These are phyloP conservation scores for Neosilurus hyrtlii DNA, from an alignment of 2,797 vertebrate genomes.

Conservation along the genomic window DNA sequence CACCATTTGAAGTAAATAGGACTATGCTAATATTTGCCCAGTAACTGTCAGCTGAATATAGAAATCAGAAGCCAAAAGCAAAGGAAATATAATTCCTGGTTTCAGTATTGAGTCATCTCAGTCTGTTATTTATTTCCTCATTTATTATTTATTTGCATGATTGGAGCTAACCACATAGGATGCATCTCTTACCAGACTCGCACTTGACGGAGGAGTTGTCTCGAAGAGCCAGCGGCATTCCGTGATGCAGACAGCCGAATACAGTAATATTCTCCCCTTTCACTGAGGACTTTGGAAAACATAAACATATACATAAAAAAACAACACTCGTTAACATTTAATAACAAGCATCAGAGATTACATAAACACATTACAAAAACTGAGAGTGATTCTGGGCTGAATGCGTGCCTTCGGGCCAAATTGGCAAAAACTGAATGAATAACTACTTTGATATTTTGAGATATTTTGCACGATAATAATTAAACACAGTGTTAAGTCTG, in stretches of 20 bases:
- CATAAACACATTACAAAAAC: neutral
- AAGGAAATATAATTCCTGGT: neutral
- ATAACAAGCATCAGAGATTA: neutral
- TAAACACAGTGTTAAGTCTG: neutral
- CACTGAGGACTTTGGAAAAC: conserved; percentile 76
- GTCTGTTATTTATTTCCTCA: conserved; percentile 16
- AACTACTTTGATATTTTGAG: neutral
- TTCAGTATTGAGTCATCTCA: conserved; percentile 2
- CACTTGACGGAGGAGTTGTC: conserved; percentile 85
- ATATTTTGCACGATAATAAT: conserved; percentile 23
- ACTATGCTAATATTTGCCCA: neutral
- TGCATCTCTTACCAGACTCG: conserved; percentile 80
- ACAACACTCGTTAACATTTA: neutral
- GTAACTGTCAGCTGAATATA: neutral
- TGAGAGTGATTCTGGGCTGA: neutral
- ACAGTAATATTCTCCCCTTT: conserved; percentile 89
- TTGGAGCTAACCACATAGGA: neutral
- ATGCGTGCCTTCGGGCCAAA: conserved; percentile 4
- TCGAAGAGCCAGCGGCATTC: conserved; percentile 83
- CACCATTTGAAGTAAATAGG: neutral
- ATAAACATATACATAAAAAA: conserved; percentile 23
- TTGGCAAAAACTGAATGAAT: neutral
- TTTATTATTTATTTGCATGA: conserved; percentile 25
- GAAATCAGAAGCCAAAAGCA: neutral
- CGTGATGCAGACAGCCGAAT: conserved; percentile 91